These are phyloP conservation scores for Eledona agricola DNA, from an alignment of 2,888 invertebrate genomes.

Conservation along the genomic window DNA sequence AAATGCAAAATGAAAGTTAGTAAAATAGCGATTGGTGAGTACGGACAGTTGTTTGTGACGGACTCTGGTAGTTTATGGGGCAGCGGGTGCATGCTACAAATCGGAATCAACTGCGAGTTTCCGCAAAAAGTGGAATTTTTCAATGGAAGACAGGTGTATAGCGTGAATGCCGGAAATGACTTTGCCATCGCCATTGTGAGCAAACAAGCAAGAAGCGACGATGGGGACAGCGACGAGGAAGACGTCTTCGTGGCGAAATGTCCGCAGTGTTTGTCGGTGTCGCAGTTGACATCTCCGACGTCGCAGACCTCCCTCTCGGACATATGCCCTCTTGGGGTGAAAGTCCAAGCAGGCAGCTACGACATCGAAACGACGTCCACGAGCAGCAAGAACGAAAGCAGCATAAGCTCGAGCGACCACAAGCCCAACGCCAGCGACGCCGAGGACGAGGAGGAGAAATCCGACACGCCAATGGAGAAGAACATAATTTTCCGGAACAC, in stretches of 20 bases:
- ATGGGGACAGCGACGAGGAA: slow-evolving; percentile 69
- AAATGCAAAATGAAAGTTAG: slow-evolving; percentile 71
- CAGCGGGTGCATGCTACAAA: slow-evolving; percentile 73
- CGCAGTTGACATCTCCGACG: slow-evolving; percentile 67
- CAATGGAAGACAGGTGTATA: slow-evolving; percentile 72
- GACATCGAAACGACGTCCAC: slow-evolving; percentile 56
- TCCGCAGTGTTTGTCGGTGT: slow-evolving; percentile 70
- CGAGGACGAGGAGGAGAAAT: slow-evolving; percentile 48
- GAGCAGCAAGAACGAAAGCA: slow-evolving; percentile 53
- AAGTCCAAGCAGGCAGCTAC: slow-evolving; percentile 62
- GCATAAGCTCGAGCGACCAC: slow-evolving; percentile 42
- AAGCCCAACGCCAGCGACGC: slow-evolving; percentile 50
- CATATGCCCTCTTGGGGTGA: slow-evolving; percentile 70
- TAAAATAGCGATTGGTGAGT: slow-evolving; percentile 70
- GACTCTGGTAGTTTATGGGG: slow-evolving; percentile 77
- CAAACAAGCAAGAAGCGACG: slow-evolving; percentile 62
- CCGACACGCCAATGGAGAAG: slow-evolving; percentile 48
- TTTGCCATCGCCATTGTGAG: slow-evolving; percentile 80
- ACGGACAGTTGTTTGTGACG: slow-evolving; percentile 71
- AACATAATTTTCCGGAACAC: slow-evolving; percentile 81
- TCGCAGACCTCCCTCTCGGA: slow-evolving; percentile 71
- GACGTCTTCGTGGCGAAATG: slow-evolving; percentile 73
- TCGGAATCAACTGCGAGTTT: slow-evolving; percentile 68
- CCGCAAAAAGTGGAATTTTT: slow-evolving; percentile 75
- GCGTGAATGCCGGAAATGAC: slow-evolving; percentile 77